Evolutionary conservation across 2,888 invertebrate species (phyloP).

Genomic region (Hanleya hanleyi): DNA sequence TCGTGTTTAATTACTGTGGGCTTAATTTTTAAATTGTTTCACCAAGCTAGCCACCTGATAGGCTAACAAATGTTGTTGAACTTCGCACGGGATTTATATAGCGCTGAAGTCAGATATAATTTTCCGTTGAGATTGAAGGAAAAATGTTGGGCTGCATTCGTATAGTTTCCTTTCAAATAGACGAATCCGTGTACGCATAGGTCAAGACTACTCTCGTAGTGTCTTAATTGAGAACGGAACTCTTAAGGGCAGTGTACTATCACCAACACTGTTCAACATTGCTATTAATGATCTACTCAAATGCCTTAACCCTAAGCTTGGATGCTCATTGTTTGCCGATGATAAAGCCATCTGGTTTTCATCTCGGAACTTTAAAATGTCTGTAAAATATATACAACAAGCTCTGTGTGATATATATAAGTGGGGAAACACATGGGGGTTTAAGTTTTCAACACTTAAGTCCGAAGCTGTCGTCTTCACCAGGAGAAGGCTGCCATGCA

Average conservation of each 20-base stretch:
- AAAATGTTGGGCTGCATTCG: not conserved
- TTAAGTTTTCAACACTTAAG: not conserved
- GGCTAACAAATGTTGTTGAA: too few relatives aligned
- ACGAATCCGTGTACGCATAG: not conserved
- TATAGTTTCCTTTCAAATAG: not conserved
- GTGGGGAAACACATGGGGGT: not conserved
- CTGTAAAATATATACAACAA: constrained; percentile 2
- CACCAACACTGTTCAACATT: not conserved
- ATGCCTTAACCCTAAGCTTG: not conserved
- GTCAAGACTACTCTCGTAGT: not conserved
- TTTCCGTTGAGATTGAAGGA: too few relatives aligned
- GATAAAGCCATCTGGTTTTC: not conserved
- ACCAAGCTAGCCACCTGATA: too few relatives aligned
- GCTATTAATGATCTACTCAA: not conserved
- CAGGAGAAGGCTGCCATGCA: too few relatives aligned
- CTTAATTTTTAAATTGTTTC: too few relatives aligned
- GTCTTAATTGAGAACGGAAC: not conserved
- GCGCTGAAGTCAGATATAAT: too few relatives aligned
- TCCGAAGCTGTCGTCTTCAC: not conserved
- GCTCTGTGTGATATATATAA: not conserved
- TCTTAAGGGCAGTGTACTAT: not conserved
- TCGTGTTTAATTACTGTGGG: too few relatives aligned
- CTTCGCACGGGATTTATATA: too few relatives aligned
- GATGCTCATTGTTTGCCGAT: not conserved
- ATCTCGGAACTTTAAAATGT: not conserved